Evolutionary conservation across 2,113 vertebrate species (phyloP), one percentile per base, ranked within the genome.

Genomic region (Halichoeres trimaculatus): DNA sequence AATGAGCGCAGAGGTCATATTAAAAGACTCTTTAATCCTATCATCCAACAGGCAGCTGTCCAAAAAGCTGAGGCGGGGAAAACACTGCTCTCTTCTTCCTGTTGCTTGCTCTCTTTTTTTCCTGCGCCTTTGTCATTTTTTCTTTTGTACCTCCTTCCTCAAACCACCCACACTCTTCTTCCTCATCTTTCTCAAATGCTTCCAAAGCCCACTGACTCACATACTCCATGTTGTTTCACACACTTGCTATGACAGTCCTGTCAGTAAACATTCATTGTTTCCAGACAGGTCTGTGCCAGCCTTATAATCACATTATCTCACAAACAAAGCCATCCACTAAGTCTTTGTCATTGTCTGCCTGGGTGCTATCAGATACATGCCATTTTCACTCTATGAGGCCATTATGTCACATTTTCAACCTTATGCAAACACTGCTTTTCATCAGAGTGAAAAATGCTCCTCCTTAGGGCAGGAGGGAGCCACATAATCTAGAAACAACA

Each of bases 11-110:
- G 62, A 75, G 88, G 89, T 92, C 86, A 70, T 17, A 72, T 83
- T 85, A 84, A 89, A 90, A 86, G 56, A 78, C 69, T 84, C 68
- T 80, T 85, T 90, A 89, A 90, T 91, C 86, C 84, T 38, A 87
- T 92, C 78, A 86, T 74, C 80, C 72, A 50, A 81, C 71, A 84
- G 91, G 87, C 88, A 88, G 65, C 70, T 36, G 41, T 85, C 88
- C 83, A 90, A 86, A 83, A 61, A 5, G 79, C 79, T 86, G 90
- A 91, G 82, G 77, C 84, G 80, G 75, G 70, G 70, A 72, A 54
- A 85, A 83, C 41, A n/a, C 11, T 12, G n/a, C 0, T 5, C 22
- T 40, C 45, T 13, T 34, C 76, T 67, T 45, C 20, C 51, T 81
- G 63, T 30, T 16, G n/a, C 16, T 13, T 11, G 20, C 35, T 54